Percentiles rank a stretch among this genome's conserved stretches.
These are phyloP conservation scores for Limnodromus scolopaceus DNA, from an alignment of 2,797 vertebrate species.

Conservation along the genomic window DNA sequence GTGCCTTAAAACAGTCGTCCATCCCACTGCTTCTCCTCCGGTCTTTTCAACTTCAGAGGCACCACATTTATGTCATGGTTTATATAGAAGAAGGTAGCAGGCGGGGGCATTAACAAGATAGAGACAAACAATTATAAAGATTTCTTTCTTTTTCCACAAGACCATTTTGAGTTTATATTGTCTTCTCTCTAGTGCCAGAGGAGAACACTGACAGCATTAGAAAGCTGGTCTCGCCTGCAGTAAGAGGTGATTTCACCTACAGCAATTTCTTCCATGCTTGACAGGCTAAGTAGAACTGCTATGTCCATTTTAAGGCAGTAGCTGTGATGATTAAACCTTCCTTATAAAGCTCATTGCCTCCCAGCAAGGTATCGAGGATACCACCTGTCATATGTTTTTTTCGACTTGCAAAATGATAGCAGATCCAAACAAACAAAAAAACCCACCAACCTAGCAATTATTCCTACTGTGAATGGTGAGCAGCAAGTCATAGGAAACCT, in stretches of 20 bases:
- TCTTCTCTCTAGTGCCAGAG: neutral
- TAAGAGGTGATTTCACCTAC: neutral
- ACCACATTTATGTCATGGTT: no score
- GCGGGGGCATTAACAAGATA: neutral
- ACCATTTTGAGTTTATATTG: neutral
- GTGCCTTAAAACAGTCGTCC: neutral
- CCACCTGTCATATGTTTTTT: neutral
- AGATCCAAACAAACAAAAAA: neutral
- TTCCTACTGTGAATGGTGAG: neutral
- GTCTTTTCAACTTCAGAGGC: neutral
- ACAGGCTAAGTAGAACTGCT: neutral
- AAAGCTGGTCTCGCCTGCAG: neutral
- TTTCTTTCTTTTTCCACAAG: neutral
- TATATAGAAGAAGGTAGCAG: neutral
- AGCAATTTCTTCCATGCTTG: neutral
- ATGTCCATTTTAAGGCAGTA: neutral
- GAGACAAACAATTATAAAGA: neutral
- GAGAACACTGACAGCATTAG: neutral
- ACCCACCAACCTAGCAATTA: fast-evolving
- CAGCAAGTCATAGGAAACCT: neutral
- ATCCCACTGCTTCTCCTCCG: neutral
- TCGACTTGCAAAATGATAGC: neutral
- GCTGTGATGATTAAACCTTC: neutral
- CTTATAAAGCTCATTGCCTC: neutral
- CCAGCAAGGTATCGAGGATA: neutral